Percentiles rank a stretch among this genome's conserved stretches.
These are phyloP conservation scores for Gracilinanus agilis DNA, from an alignment of 2,113 vertebrate species.

Conservation along the genomic window DNA sequence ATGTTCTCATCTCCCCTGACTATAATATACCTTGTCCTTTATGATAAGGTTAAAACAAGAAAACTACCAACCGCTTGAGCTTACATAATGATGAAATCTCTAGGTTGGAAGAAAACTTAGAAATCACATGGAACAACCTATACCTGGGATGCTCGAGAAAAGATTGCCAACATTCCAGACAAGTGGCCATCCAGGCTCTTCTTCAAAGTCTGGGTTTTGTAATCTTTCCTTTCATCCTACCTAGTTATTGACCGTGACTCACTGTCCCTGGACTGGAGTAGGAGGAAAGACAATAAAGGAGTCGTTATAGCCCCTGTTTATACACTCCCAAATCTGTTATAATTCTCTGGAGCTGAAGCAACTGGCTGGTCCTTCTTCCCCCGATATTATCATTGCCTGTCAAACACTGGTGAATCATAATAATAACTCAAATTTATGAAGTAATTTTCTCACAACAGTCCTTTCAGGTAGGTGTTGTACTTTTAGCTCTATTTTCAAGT, in stretches of 20 bases:
- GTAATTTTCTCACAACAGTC: background rate
- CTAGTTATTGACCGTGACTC: background rate
- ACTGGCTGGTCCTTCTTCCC: background rate
- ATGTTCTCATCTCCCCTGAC: background rate
- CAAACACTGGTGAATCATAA: background rate
- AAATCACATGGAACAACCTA: background rate
- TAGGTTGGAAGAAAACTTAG: background rate
- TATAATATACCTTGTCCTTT: background rate
- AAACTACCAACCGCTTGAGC: background rate
- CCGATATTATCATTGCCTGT: background rate
- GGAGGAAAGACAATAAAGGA: background rate
- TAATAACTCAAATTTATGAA: background rate
- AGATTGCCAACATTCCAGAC: background rate
- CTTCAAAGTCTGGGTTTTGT: background rate
- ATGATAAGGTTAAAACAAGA: background rate
- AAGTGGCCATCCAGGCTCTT: background rate
- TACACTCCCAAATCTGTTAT: background rate
- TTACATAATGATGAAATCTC: background rate
- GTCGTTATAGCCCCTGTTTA: background rate
- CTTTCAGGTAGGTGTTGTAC: background rate
- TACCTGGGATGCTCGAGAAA: background rate
- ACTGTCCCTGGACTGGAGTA: background rate
- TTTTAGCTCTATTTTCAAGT: background rate
- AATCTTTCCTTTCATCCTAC: background rate
- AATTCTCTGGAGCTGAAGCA: background rate